phyloP scores from a whole-genome alignment of 1,140 invertebrate species.

The Drosophila bifasciata region DNA sequence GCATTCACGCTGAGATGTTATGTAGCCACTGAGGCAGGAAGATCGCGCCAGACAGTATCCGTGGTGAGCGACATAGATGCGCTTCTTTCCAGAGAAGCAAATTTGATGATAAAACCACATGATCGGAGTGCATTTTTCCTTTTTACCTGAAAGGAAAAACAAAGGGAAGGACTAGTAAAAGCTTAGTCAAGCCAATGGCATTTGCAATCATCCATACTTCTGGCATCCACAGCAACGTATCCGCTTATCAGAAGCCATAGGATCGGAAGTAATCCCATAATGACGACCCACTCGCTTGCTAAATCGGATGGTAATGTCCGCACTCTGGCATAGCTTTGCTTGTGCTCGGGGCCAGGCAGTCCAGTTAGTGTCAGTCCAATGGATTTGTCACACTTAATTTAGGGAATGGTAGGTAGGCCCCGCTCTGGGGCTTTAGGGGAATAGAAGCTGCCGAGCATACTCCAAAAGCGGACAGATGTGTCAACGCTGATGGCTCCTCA shows the following conservation, averaged over 20 bases:
- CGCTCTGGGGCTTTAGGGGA: background rate
- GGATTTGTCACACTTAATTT: slow-evolving; percentile 43
- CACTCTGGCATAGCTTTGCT: too few species aligned
- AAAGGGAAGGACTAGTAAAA: too few species aligned
- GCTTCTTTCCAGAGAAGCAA: too few species aligned
- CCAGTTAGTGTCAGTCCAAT: background rate
- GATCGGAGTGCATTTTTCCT: too few species aligned
- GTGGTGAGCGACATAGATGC: too few species aligned
- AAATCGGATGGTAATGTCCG: slow-evolving; percentile 4
- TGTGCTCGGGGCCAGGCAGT: background rate
- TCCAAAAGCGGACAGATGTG: slow-evolving; percentile 47
- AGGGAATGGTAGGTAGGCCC: slow-evolving; percentile 1
- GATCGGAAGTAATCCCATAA: slow-evolving; percentile 9
- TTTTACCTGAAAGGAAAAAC: too few species aligned
- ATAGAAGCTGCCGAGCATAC: background rate
- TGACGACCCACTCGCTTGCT: slow-evolving; percentile 1
- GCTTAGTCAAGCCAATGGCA: too few species aligned
- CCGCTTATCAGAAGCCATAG: slow-evolving; percentile 1
- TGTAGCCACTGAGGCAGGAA: slow-evolving; percentile 23
- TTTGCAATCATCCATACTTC: background rate
- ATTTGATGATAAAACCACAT: too few species aligned
- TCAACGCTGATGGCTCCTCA: slow-evolving; percentile 38
- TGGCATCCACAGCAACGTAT: background rate
- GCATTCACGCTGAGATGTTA: slow-evolving; percentile 13
- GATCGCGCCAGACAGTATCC: background rate